These are phyloP conservation scores for Phrynocephalus versicolor DNA, from an alignment of 2,113 vertebrate species.

Conservation along the genomic window DNA sequence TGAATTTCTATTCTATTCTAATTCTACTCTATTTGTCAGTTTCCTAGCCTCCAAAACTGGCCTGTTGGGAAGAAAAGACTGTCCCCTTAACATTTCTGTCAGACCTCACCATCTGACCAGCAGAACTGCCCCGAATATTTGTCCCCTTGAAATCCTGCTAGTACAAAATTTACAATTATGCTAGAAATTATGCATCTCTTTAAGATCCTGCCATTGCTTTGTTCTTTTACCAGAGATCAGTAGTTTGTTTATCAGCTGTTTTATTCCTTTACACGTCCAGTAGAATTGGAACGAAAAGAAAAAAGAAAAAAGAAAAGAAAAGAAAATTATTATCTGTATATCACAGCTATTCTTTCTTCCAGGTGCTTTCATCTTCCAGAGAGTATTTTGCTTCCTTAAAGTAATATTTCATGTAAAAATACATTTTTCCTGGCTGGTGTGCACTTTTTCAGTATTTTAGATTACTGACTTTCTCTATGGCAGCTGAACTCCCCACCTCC, in stretches of 20 bases:
- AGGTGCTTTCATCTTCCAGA: conserved; percentile 60
- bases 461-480: conserved; percentile 59
- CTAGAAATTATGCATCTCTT: conserved; percentile 1
- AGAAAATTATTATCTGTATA: conserved; percentile 66
- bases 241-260: conserved; percentile 61
- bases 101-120: no score
- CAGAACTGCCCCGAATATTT: background rate
- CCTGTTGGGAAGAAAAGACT: no score
- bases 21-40: no score
- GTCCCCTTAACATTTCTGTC: no score
- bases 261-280: conserved; percentile 61
- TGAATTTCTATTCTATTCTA: no score
- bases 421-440: conserved; percentile 66
- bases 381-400: conserved; percentile 67
- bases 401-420: conserved; percentile 61
- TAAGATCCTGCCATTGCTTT: conserved; percentile 49
- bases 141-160: conserved; percentile 13
- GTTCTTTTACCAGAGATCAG: conserved; percentile 53
- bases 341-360: conserved; percentile 60
- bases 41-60: no score
- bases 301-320: conserved; percentile 63
- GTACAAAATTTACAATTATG: background rate
- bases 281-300: conserved; percentile 65
- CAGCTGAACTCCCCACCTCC: conserved; percentile 58
- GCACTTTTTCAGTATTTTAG: conserved; percentile 45